Percentiles rank a stretch among this genome's conserved stretches.
Conservation (phyloP, 2,113 vertebrate genomes). For the Percopsis transmontana region DNA sequence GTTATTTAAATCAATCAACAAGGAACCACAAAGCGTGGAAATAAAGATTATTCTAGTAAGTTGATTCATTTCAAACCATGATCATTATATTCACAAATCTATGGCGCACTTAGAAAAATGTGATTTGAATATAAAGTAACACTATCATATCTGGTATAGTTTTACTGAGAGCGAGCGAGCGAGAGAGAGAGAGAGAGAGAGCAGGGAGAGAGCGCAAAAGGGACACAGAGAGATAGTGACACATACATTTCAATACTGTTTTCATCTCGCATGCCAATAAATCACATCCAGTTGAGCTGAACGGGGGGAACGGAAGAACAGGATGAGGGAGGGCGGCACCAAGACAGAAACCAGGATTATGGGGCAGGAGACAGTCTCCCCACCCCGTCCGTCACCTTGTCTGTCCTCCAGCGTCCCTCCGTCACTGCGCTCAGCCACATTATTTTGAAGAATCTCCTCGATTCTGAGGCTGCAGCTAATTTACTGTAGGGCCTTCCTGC, state of each 20-base stretch:
- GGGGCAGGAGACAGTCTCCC: neutral
- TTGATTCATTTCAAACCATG: neutral
- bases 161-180: neutral
- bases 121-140: too few species aligned
- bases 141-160: too few species aligned
- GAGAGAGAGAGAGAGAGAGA: neutral
- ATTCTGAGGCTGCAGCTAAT: slow-evolving; percentile 17
- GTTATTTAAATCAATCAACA: neutral
- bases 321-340: neutral
- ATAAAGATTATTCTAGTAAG: too few species aligned
- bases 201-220: neutral
- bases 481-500: slow-evolving; percentile 10
- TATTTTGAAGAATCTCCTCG: slow-evolving; percentile 32
- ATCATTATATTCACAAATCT: neutral
- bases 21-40: neutral
- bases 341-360: too few species aligned
- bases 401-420: slow-evolving; percentile 23
- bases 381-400: slow-evolving; percentile 17
- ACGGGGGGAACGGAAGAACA: too few species aligned
- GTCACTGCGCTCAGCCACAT: slow-evolving; percentile 8
- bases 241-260: too few species aligned
- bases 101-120: too few species aligned
- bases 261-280: too few species aligned
- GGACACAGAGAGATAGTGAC: neutral
- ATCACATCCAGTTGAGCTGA: too few species aligned